Percentiles rank a stretch among this genome's conserved stretches.
Conservation (phyloP, 2,113 vertebrate species). For the Orthonyx spaldingii region DNA sequence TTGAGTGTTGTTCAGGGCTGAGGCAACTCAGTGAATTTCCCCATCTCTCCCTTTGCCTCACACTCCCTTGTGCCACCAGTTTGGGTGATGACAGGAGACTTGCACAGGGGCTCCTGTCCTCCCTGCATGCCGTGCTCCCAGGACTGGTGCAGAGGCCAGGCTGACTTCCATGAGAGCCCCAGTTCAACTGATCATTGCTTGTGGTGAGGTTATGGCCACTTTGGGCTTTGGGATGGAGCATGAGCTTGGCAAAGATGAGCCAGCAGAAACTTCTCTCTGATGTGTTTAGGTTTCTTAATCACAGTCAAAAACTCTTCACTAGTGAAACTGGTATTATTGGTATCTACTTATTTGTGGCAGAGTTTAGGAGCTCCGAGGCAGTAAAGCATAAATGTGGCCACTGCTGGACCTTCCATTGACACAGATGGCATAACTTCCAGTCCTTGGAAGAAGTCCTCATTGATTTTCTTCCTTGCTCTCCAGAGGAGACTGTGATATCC, state of each 20-base stretch:
- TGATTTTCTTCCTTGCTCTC: background rate
- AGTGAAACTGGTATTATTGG: background rate
- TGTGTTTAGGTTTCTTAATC: background rate
- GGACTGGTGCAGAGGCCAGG: background rate
- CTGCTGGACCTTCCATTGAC: background rate
- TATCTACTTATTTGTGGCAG: background rate
- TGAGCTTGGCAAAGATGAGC: background rate
- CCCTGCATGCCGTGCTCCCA: background rate
- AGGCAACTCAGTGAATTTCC: background rate
- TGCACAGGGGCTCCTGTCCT: background rate
- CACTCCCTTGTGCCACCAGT: background rate
- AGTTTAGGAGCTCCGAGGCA: background rate
- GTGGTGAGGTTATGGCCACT: rapidly evolving
- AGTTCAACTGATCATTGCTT: background rate
- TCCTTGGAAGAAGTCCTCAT: background rate
- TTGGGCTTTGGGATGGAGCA: rapidly evolving
- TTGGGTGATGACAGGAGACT: background rate
- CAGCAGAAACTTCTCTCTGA: background rate
- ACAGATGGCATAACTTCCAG: background rate
- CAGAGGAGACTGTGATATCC: background rate
- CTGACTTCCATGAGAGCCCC: background rate
- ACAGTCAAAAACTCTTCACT: background rate
- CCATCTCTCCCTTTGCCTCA: background rate
- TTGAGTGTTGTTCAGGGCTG: background rate
- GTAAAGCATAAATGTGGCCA: background rate